A percentile compares a stretch with the other conserved stretches of the same genome.
These are phyloP conservation scores for Paramisgurnus dabryanus DNA, from an alignment of 2,113 vertebrate species.

Conservation along the genomic window DNA sequence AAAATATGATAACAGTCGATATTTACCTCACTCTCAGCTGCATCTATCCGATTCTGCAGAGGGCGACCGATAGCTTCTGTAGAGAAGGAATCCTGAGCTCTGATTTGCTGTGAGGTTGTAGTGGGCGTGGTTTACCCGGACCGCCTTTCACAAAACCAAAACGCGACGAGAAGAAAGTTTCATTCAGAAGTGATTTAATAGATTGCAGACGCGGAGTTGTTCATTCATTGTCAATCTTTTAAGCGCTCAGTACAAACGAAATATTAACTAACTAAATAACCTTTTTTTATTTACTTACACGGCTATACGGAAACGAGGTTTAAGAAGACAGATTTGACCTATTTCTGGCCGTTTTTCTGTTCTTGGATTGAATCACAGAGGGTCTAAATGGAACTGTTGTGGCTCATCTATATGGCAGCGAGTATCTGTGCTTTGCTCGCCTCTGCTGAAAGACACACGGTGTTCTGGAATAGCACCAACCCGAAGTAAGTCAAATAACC, in stretches of 20 bases:
- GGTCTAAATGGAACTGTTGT: constrained; percentile 74
- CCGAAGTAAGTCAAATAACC: constrained; percentile 67
- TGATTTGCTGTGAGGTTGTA: background rate
- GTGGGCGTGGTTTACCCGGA: constrained; percentile 32
- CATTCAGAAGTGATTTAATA: constrained; percentile 21
- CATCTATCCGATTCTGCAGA: constrained; percentile 2
- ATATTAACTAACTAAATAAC: background rate
- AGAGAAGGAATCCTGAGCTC: background rate
- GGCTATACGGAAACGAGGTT: constrained; percentile 18
- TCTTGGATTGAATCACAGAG: constrained; percentile 50
- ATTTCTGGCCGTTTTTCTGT: background rate
- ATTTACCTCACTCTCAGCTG: background rate
- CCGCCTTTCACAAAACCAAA: constrained; percentile 12
- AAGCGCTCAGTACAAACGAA: background rate
- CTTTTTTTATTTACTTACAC: background rate
- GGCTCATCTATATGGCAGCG: constrained; percentile 64
- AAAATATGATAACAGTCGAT: constrained; percentile 1
- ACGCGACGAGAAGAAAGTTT: constrained; percentile 1
- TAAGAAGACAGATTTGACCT: background rate
- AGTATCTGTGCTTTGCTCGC: constrained; percentile 67
- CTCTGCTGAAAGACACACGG: constrained; percentile 74
- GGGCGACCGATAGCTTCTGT: constrained; percentile 13
- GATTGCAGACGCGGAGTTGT: background rate
- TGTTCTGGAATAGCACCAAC: constrained; percentile 80
- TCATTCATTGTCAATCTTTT: background rate